A percentile compares a stretch with the other conserved stretches of the same genome.
Evolutionary conservation across 2,888 invertebrate genomes (phyloP).

Genomic region (Andrena hattorfiana): DNA sequence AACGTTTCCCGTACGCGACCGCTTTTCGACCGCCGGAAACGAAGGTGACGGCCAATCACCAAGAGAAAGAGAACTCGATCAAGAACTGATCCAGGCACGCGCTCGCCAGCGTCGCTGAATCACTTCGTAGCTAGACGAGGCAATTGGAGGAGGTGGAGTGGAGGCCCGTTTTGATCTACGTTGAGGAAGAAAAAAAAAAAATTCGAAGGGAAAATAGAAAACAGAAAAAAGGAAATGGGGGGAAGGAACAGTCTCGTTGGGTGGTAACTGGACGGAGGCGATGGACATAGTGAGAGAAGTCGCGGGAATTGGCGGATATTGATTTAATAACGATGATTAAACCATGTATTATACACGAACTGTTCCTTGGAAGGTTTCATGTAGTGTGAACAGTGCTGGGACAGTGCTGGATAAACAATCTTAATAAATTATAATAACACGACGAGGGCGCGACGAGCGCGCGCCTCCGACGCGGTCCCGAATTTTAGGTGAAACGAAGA

Average conservation of each 20-base stretch:
- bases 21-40: constrained; percentile 87
- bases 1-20: constrained; percentile 92
- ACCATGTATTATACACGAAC: constrained; percentile 73
- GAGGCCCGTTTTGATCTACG: constrained; percentile 50
- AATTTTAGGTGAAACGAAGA: constrained; percentile 71
- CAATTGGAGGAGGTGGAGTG: constrained; percentile 43
- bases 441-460: constrained; percentile 53
- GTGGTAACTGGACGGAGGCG: not conserved
- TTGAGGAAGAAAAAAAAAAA: constrained; percentile 3
- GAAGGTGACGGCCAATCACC: constrained; percentile 77
- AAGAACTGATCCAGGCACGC: constrained; percentile 81
- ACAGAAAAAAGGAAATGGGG: constrained; percentile 46
- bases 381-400: constrained; percentile 69
- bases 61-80: constrained; percentile 81
- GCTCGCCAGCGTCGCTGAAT: constrained; percentile 71
- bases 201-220: not conserved
- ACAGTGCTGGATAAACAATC: constrained; percentile 78
- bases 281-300: constrained; percentile 51
- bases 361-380: constrained; percentile 71
- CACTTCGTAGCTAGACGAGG: constrained; percentile 71
- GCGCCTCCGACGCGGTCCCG: constrained; percentile 60
- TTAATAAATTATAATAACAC: constrained; percentile 77
- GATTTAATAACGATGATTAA: constrained; percentile 49
- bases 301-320: constrained; percentile 64
- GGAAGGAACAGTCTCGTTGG: constrained; percentile 6